These are phyloP conservation scores for Myxocyprinus asiaticus DNA, from an alignment of 2,113 vertebrate species.

Conservation along the genomic window DNA sequence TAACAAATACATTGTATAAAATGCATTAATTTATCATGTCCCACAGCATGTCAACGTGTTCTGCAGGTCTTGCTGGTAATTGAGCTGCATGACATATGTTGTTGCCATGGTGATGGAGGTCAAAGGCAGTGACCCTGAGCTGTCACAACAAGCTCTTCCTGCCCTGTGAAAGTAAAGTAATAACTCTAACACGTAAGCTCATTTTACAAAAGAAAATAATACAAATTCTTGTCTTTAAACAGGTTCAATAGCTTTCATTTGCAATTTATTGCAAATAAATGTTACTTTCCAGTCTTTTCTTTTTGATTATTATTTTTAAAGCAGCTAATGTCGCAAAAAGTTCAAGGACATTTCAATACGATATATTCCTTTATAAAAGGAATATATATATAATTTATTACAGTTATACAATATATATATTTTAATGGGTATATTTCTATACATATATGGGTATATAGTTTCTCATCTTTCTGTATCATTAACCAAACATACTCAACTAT, in stretches of 20 bases:
- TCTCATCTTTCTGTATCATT: too few relatives aligned
- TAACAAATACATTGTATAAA: too few relatives aligned
- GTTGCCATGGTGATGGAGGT: conserved; percentile 7
- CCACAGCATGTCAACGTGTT: not conserved
- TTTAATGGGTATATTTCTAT: too few relatives aligned
- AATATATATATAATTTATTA: too few relatives aligned
- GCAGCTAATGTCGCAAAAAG: not conserved
- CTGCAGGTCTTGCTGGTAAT: not conserved
- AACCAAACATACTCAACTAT: too few relatives aligned
- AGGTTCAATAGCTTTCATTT: not conserved
- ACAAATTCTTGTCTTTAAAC: too few relatives aligned
- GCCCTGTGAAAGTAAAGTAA: not conserved
- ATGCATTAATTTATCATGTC: not conserved
- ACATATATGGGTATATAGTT: too few relatives aligned
- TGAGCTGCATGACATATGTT: conserved; percentile 1
- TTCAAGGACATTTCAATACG: conserved; percentile 12
- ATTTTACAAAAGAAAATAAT: not conserved
- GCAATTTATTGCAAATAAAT: not conserved
- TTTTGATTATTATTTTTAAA: not conserved
- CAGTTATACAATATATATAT: too few relatives aligned
- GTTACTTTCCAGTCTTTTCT: too few relatives aligned
- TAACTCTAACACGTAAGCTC: too few relatives aligned
- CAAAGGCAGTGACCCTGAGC: not conserved
- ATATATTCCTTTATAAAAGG: too few relatives aligned
- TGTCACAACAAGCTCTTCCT: conserved; percentile 7